These are phyloP conservation scores for Myzus persicae DNA, from an alignment of 1,140 invertebrate genomes.

Conservation along the genomic window DNA sequence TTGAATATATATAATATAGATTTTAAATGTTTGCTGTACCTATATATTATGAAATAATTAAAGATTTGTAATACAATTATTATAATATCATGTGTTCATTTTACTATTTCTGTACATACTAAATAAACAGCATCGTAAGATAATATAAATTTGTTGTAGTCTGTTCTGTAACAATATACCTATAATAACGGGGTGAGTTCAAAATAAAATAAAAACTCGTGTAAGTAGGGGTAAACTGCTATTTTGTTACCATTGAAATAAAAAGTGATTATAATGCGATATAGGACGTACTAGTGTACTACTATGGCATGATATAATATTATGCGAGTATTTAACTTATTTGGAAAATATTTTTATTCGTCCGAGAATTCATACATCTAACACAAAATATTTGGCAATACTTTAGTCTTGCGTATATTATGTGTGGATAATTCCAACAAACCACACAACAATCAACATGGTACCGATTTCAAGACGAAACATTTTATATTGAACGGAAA, in stretches of 20 bases:
- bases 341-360: not conserved
- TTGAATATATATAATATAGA: not conserved
- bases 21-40: not conserved
- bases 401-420: too few relatives aligned
- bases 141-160: not conserved
- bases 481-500: too few relatives aligned
- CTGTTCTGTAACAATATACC: not conserved
- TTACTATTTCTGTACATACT: not conserved
- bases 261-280: not conserved
- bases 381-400: not conserved
- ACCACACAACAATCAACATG: too few relatives aligned
- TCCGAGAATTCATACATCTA: not conserved
- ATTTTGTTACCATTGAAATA: not conserved
- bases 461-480: too few relatives aligned
- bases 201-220: not conserved
- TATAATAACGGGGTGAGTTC: not conserved
- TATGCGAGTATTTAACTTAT: not conserved
- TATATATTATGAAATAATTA: not conserved
- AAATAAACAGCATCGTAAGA: not conserved
- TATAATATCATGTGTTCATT: not conserved
- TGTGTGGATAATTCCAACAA: too few relatives aligned
- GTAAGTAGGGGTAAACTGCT: not conserved
- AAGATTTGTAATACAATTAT: not conserved
- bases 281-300: too few relatives aligned
- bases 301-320: not conserved